Percentiles rank a stretch among this genome's conserved stretches.
These are phyloP conservation scores for Argyresthia albistria DNA, from an alignment of 2,888 invertebrate species.

Conservation along the genomic window DNA sequence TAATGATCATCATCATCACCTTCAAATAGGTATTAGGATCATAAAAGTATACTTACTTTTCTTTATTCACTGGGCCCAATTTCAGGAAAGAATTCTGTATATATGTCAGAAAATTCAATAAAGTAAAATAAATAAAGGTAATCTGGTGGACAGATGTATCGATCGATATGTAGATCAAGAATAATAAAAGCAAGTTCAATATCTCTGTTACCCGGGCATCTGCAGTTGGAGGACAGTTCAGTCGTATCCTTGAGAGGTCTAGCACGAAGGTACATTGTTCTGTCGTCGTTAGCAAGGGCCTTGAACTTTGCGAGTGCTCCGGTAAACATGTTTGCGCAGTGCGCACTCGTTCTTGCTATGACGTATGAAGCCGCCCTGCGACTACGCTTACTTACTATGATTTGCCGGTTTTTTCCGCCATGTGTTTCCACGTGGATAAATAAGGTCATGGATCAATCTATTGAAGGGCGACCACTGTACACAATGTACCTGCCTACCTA, in stretches of 20 bases:
- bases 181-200: no score
- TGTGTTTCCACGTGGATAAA: slow-evolving; percentile 36
- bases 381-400: background rate
- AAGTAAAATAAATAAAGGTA: no score
- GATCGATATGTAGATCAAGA: no score
- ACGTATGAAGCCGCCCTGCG: slow-evolving; percentile 22
- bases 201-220: no score
- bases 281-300: slow-evolving; percentile 46
- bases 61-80: no score
- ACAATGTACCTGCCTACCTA: no score
- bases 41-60: no score
- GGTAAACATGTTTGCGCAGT: slow-evolving; percentile 67
- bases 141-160: no score
- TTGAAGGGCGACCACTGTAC: slow-evolving; percentile 10
- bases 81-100: no score
- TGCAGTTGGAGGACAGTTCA: background rate
- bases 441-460: slow-evolving; percentile 15
- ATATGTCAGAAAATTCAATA: no score
- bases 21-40: no score
- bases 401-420: slow-evolving; percentile 19
- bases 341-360: slow-evolving; percentile 50
- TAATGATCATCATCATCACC: no score
- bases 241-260: background rate
- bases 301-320: slow-evolving; percentile 57
- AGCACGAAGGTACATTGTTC: slow-evolving; percentile 34